Conservation (phyloP, 2,797 vertebrate genomes). For the Sphenodon punctatus region DNA sequence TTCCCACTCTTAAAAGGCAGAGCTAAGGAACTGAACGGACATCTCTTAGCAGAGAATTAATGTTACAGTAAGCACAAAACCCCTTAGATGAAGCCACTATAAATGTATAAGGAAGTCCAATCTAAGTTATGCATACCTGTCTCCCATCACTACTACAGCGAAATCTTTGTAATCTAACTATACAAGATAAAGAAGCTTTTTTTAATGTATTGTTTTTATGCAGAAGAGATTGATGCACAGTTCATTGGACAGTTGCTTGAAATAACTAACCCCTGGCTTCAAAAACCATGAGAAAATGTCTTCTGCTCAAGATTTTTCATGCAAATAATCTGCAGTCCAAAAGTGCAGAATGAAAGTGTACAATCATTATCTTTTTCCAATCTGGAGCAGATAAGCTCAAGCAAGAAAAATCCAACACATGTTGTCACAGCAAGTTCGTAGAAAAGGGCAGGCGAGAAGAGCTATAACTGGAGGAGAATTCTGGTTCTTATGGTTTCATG, state of each 20-base stretch:
- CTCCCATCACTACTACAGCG: conserved; percentile 37
- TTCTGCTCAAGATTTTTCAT: conserved; percentile 57
- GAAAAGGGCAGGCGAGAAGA: conserved; percentile 17
- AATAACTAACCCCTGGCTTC: conserved; percentile 41
- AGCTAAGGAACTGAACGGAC: conserved; percentile 51
- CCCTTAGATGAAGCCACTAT: conserved; percentile 27
- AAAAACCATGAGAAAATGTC: conserved; percentile 14
- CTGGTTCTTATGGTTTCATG: conserved; percentile 26
- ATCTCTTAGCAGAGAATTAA: conserved; percentile 36
- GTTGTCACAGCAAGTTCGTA: conserved; percentile 27
- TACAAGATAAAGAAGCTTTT: conserved; percentile 37
- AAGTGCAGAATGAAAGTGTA: conserved; percentile 59
- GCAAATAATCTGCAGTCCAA: conserved; percentile 57
- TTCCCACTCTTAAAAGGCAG: conserved; percentile 33
- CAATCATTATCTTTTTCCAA: conserved; percentile 62
- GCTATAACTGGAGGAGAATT: conserved; percentile 18
- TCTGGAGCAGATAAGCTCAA: conserved; percentile 44
- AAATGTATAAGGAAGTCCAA: conserved; percentile 20
- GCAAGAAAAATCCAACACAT: conserved; percentile 35
- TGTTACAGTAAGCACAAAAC: conserved; percentile 30
- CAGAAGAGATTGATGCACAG: conserved; percentile 15
- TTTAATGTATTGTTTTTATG: conserved; percentile 24
- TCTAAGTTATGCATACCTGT: neutral
- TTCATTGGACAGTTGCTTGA: conserved; percentile 32
- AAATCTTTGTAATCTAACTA: conserved; percentile 33